phyloP scores from a whole-genome alignment of 2,797 vertebrate genomes.

The Pipistrellus kuhlii region DNA sequence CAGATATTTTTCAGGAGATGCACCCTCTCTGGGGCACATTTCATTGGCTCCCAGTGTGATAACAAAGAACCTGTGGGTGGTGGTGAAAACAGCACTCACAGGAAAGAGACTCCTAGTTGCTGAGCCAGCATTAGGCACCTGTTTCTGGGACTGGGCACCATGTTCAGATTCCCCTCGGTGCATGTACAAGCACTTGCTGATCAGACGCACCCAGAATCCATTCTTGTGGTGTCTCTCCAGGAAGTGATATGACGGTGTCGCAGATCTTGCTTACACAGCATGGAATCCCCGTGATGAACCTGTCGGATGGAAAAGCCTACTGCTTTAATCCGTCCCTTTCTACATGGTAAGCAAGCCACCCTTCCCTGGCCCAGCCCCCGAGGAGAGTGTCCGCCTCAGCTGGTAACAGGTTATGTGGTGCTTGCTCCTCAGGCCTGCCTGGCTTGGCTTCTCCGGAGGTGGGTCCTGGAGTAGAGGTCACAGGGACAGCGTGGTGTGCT shows the following conservation, averaged over 20 bases:
- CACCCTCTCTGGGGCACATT: not conserved
- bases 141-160: not conserved
- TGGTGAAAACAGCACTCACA: not conserved
- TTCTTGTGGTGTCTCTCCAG: slow-evolving; percentile 84
- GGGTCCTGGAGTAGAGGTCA: not conserved
- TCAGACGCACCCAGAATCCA: slow-evolving; percentile 16
- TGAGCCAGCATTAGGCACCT: not conserved
- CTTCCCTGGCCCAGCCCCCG: not conserved
- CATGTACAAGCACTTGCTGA: not conserved
- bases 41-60: slow-evolving; percentile 10
- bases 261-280: slow-evolving; percentile 97
- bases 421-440: not conserved
- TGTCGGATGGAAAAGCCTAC: slow-evolving; percentile 97
- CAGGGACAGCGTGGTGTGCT: not conserved
- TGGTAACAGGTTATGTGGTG: not conserved
- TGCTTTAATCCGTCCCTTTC: slow-evolving; percentile 95
- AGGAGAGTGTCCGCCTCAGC: not conserved
- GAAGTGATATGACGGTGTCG: slow-evolving; percentile 92
- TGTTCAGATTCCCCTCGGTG: not conserved
- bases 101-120: not conserved
- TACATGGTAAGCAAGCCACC: slow-evolving; percentile 91
- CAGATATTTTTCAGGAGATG: not conserved
- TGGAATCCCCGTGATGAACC: slow-evolving; percentile 94
- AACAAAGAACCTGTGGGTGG: not conserved
- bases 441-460: not conserved